Base-by-base conservation (phyloP, 2,113 vertebrate species). In the Columbina picui region DNA sequence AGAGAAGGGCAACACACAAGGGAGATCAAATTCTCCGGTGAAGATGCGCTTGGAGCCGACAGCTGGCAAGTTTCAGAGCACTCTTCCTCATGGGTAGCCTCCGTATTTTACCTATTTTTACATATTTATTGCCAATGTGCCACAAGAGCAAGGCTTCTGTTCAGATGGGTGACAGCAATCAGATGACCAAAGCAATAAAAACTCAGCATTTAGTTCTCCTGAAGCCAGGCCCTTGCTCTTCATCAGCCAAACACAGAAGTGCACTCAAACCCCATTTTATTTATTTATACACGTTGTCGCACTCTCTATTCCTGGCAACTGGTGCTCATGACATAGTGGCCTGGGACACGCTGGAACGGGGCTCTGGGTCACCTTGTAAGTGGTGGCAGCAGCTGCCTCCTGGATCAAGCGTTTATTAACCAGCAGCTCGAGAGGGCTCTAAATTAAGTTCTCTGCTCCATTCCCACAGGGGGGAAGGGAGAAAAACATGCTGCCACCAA, bases 271-370 rank as follows among this genome's bases (percentile, higher is more conserved):
- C 14, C 47, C 27, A 27, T 87, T 94, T 96, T 70, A 94, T 94
- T 96, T 96, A 96, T 95, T 96, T 95, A 92, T 94, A 91, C 84
- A 81, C 3, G 7, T 91, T 89, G 91, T 84, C 3, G 3, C 17
- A 19, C 78, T 94, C 80, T 74, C 92, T 96, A 87, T 92, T 95
- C 88, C 90, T 90, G 90, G 94, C 96, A 97, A 97, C 91, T 93
- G 93, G 68, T 95, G 88, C 96, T 92, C 86, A 91, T 84, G 93
- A 93, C 92, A 92, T 36, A 78, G 92, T 87, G 86, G 94, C 88
- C 93, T 87, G 83, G 88, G 90, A 96, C 96, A 94, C 0, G 69
- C 73, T 84, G 84, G 61, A 89, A 95, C 55, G 8, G 91, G 71
- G 80, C 86, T 94, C 92, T 3, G 6, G 89, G 93, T 89, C 90